Conservation (phyloP, 1,140 invertebrate genomes). For the Caenorhabditis elegans region WBcel235 BX284605.5:9129501-9130000, state of each 20-base stretch:
- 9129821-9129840: conserved; percentile 16
- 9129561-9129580: too few relatives aligned
- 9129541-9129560: too few relatives aligned
- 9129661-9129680: not conserved
- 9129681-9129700: not conserved
- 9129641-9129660: not conserved
- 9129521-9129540: too few relatives aligned
- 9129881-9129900: not conserved
- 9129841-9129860: not conserved
- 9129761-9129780: not conserved
- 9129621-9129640: not conserved
- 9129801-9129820: not conserved
- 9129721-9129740: not conserved
- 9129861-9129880: not conserved
- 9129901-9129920: conserved; percentile 6
- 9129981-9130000: too few relatives aligned
- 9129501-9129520: too few relatives aligned
- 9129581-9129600: too few relatives aligned
- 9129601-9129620: too few relatives aligned
- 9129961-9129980: too few relatives aligned
- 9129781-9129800: too few relatives aligned
- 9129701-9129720: not conserved
- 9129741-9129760: not conserved
- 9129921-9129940: not conserved
- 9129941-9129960: too few relatives aligned